phyloP scores from a whole-genome alignment of 64 coral and sea anemone species.

The Exaiptasia diaphana region DNA sequence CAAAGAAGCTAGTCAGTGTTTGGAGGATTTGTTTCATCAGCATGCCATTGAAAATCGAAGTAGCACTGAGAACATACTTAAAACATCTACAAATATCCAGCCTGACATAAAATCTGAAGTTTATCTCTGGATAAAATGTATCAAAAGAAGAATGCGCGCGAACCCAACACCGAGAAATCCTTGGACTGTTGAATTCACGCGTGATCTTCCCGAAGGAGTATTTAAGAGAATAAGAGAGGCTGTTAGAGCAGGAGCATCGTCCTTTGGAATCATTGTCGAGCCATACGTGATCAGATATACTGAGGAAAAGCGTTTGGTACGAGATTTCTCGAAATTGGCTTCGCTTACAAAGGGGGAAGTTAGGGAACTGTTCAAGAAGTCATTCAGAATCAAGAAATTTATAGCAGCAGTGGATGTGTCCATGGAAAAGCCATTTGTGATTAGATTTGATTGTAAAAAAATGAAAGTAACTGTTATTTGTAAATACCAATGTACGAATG shows the following conservation, averaged over 20 bases:
- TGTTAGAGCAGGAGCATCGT: slow-evolving; percentile 17
- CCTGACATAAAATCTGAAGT: slow-evolving; percentile 27
- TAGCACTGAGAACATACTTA: slow-evolving; percentile 5
- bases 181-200: slow-evolving; percentile 44
- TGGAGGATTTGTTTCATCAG: slow-evolving; percentile 6
- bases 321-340: slow-evolving; percentile 36
- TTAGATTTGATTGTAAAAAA: slow-evolving; percentile 1
- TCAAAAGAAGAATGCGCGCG: slow-evolving; percentile 34
- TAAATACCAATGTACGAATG: slow-evolving; percentile 45
- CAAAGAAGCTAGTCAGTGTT: slow-evolving; percentile 6
- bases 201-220: slow-evolving; percentile 43
- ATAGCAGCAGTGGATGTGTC: slow-evolving; percentile 29
- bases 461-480: slow-evolving; percentile 20
- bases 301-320: slow-evolving; percentile 10
- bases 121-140: slow-evolving; percentile 44
- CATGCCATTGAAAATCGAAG: slow-evolving; percentile 3
- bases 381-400: slow-evolving; percentile 42
- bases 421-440: slow-evolving; percentile 54
- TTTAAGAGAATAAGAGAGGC: slow-evolving; percentile 35
- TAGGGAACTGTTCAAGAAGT: slow-evolving; percentile 19
- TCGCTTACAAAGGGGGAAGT: slow-evolving; percentile 24
- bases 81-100: slow-evolving; percentile 15
- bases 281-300: neutral
- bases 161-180: slow-evolving; percentile 52
- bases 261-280: slow-evolving; percentile 31